phyloP scores from a whole-genome alignment of 2,888 invertebrate species.

The Cephus rjabovi region DNA sequence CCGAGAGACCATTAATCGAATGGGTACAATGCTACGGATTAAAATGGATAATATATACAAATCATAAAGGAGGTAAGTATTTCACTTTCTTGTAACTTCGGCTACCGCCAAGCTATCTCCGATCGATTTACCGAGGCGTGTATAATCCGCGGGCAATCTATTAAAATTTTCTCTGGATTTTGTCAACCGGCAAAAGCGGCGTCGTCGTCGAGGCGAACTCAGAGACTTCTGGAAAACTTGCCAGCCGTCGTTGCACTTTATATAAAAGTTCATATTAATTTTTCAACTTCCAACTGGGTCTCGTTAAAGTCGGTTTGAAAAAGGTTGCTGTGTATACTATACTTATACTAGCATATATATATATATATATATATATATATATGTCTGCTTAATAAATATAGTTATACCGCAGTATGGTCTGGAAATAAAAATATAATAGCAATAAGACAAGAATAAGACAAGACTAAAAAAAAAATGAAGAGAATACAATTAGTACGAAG shows the following conservation, averaged over 20 bases:
- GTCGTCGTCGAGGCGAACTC: constrained; percentile 1
- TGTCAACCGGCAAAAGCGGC: constrained; percentile 19
- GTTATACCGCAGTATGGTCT: background rate
- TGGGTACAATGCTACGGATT: constrained; percentile 8
- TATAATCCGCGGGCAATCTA: constrained; percentile 12
- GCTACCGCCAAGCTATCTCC: background rate
- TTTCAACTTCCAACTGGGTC: constrained; percentile 23
- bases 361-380: too few species aligned
- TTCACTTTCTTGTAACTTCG: background rate
- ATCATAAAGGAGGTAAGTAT: background rate
- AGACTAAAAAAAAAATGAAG: background rate
- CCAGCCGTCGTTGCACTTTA: constrained; percentile 22
- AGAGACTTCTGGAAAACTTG: constrained; percentile 23
- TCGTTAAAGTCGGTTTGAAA: constrained; percentile 17
- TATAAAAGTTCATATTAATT: constrained; percentile 36
- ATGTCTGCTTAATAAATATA: background rate
- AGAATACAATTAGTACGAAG: background rate
- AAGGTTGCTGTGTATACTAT: background rate
- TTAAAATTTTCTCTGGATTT: constrained; percentile 31
- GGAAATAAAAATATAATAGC: background rate
- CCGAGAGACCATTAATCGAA: constrained; percentile 14
- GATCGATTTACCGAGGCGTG: background rate
- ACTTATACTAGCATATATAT: background rate
- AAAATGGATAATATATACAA: constrained; percentile 5
- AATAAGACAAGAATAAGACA: background rate